Evolutionary conservation across 2,888 invertebrate genomes (phyloP).

Genomic region (Coleophora deauratella): DNA sequence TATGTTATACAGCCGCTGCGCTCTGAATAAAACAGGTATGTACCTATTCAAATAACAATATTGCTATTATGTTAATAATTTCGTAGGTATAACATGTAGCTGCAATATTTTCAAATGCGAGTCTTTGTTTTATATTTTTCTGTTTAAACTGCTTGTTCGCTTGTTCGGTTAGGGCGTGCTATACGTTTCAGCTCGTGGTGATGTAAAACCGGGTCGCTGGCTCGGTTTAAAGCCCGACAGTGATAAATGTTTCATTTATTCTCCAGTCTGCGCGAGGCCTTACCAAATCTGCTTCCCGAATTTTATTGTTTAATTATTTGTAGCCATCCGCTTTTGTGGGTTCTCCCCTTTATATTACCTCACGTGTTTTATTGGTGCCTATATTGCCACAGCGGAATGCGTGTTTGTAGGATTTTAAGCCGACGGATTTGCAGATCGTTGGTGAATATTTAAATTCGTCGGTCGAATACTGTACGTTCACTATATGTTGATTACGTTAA

Average conservation of each 20-base stretch:
- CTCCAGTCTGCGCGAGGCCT: constrained; percentile 37
- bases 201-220: constrained; percentile 36
- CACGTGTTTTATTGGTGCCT: background rate
- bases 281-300: constrained; percentile 39
- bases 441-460: background rate
- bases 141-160: no score
- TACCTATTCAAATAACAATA: background rate
- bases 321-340: constrained; percentile 16
- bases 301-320: constrained; percentile 45
- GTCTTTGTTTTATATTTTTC: background rate
- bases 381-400: no score
- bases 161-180: no score
- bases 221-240: constrained; percentile 48
- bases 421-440: background rate
- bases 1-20: no score
- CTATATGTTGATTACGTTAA: background rate
- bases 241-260: constrained; percentile 67
- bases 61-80: background rate
- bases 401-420: background rate
- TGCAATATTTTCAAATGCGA: no score
- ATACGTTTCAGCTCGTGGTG: constrained; percentile 12
- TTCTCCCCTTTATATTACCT: background rate
- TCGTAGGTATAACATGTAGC: background rate
- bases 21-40: no score
- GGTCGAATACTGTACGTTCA: background rate